These are phyloP conservation scores for Nymphalis c-album DNA, from an alignment of 2,888 invertebrate genomes.

Conservation along the genomic window DNA sequence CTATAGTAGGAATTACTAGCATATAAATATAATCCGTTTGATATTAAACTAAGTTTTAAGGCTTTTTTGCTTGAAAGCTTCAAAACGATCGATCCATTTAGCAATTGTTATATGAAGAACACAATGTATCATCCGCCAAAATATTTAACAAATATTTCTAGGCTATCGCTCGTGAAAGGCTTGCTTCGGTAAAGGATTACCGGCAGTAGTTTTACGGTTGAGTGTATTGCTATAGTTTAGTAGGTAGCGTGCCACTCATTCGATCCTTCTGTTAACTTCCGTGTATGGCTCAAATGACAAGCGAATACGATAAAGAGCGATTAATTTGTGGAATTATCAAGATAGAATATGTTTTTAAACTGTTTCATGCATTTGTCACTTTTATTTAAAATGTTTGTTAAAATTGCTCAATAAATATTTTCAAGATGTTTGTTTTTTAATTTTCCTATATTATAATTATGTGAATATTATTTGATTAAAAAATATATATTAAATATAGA, in stretches of 20 bases:
- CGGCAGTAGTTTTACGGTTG: constrained; percentile 61
- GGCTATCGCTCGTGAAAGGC: constrained; percentile 71
- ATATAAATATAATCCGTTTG: not conserved
- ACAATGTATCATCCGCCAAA: constrained; percentile 62
- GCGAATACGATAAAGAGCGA: constrained; percentile 11
- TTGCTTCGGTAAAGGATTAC: constrained; percentile 74
- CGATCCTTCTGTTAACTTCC: constrained; percentile 58
- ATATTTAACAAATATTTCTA: constrained; percentile 72
- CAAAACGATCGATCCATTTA: constrained; percentile 17
- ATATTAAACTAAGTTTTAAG: constrained; percentile 2
- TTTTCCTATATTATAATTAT: not conserved
- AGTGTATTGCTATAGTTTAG: constrained; percentile 49
- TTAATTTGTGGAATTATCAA: not conserved
- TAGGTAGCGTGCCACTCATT: constrained; percentile 52
- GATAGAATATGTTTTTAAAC: too few relatives aligned
- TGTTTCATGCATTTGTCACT: too few relatives aligned
- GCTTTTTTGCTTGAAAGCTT: constrained; percentile 30
- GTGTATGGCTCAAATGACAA: constrained; percentile 49
- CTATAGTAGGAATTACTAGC: not conserved
- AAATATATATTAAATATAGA: not conserved
- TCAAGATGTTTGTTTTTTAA: too few relatives aligned
- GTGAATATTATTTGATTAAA: not conserved
- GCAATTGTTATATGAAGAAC: constrained; percentile 42
- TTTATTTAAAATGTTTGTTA: too few relatives aligned
- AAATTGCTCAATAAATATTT: too few relatives aligned